Conservation (phyloP, 2,113 vertebrate species). For the Eleginops maclovinus region DNA sequence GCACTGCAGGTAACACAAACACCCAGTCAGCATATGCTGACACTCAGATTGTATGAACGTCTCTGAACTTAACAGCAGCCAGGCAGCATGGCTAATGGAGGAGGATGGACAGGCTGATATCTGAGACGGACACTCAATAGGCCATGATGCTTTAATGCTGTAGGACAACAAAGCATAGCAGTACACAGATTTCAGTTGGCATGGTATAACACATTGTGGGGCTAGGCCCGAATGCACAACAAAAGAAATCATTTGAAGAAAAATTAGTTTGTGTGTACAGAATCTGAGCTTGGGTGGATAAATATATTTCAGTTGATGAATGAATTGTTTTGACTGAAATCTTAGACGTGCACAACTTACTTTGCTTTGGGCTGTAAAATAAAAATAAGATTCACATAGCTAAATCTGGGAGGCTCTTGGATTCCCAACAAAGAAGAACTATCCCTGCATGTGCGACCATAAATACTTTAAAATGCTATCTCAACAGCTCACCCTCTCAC, state of each 20-base stretch:
- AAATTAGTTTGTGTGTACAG: constrained; percentile 26
- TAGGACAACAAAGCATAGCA: constrained; percentile 45
- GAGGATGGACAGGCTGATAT: constrained; percentile 49
- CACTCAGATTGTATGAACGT: constrained; percentile 15
- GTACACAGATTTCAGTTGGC: constrained; percentile 35
- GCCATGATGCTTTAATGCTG: constrained; percentile 56
- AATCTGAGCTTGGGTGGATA: constrained; percentile 20
- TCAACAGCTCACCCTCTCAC: constrained; percentile 40
- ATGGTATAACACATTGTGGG: constrained; percentile 42
- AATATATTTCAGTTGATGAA: constrained; percentile 7
- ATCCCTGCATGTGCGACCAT: constrained; percentile 7
- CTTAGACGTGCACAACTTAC: constrained; percentile 21
- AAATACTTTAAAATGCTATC: constrained; percentile 32
- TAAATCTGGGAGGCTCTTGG: background rate
- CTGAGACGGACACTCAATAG: constrained; percentile 61
- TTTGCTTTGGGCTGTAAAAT: constrained; percentile 8
- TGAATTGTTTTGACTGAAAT: constrained; percentile 34
- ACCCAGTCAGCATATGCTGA: constrained; percentile 62
- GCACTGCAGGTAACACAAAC: constrained; percentile 63
- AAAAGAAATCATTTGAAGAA: constrained; percentile 55
- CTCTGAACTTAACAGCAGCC: constrained; percentile 34
- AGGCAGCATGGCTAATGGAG: constrained; percentile 45
- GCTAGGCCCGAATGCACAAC: constrained; percentile 41
- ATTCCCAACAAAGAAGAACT: constrained; percentile 13
- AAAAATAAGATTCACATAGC: background rate